Conservation (phyloP, 2,113 vertebrate genomes). For the Sylvietta virens region DNA sequence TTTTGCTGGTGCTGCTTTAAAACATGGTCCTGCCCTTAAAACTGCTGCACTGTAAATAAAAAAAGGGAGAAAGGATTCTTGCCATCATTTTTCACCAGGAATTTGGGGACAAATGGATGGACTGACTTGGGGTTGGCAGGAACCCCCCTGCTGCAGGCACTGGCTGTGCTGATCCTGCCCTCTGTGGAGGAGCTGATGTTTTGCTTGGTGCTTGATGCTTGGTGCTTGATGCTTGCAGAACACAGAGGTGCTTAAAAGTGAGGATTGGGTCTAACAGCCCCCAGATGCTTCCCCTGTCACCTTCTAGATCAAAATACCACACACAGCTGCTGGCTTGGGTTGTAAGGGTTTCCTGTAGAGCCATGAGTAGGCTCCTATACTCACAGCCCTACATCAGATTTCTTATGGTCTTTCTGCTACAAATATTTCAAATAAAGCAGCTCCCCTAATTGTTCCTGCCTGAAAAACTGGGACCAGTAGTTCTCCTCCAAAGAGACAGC, state of each 20-base stretch:
- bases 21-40: neutral
- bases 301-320: neutral
- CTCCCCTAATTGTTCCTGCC: neutral
- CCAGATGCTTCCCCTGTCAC: neutral
- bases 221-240: too few species aligned
- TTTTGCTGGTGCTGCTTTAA: neutral
- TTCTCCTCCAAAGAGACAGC: neutral
- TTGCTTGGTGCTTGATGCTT: too few species aligned
- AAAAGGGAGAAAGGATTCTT: neutral
- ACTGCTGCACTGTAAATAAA: neutral
- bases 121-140: fast-evolving
- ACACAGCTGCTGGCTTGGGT: neutral
- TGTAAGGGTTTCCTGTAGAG: neutral
- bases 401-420: neutral
- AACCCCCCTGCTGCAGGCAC: fast-evolving
- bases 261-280: neutral
- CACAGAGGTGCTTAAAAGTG: neutral
- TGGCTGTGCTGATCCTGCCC: neutral
- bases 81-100: neutral
- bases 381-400: neutral
- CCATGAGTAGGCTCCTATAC: neutral
- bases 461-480: neutral
- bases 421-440: neutral
- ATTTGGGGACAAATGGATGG: neutral
- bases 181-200: neutral